Conservation (phyloP, 2,888 invertebrate species). For the Sialis fuliginosa region DNA sequence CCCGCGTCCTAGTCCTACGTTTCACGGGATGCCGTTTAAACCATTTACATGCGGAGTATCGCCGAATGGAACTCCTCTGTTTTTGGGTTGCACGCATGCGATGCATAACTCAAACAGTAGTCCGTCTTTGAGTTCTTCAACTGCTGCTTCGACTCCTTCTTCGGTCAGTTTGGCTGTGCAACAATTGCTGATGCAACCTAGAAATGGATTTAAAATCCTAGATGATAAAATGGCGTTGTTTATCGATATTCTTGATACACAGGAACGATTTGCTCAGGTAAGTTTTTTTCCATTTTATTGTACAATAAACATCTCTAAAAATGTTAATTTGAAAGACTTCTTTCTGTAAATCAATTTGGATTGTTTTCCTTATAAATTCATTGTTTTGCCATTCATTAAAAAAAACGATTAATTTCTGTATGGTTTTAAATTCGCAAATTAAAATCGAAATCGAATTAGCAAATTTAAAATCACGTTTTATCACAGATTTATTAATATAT, state of each 20-base stretch:
- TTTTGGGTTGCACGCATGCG: slow-evolving; percentile 30
- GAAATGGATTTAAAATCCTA: slow-evolving; percentile 58
- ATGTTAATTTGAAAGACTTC: neutral
- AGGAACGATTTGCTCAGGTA: slow-evolving; percentile 69
- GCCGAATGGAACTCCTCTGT: slow-evolving; percentile 26
- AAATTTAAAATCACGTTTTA: too few relatives aligned
- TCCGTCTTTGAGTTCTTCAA: slow-evolving; percentile 2
- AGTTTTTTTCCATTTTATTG: slow-evolving; percentile 8
- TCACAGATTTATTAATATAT: too few relatives aligned
- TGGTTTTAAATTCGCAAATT: too few relatives aligned
- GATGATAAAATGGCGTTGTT: slow-evolving; percentile 63
- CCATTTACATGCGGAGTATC: slow-evolving; percentile 25
- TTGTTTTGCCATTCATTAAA: too few relatives aligned
- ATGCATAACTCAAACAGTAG: slow-evolving; percentile 15
- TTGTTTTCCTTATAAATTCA: too few relatives aligned
- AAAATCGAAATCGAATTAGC: too few relatives aligned
- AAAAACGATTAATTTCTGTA: too few relatives aligned
- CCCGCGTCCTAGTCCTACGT: slow-evolving; percentile 44
- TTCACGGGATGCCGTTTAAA: slow-evolving; percentile 35
- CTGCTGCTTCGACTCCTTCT: slow-evolving; percentile 31
- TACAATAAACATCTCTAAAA: neutral
- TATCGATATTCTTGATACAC: slow-evolving; percentile 67
- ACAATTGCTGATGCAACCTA: slow-evolving; percentile 46
- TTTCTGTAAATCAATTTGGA: neutral
- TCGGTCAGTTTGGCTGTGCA: slow-evolving; percentile 52